Percentiles rank a stretch among this genome's conserved stretches.
Evolutionary conservation across 2,888 invertebrate species (phyloP).

Genomic region (Antheraea assamensis): DNA sequence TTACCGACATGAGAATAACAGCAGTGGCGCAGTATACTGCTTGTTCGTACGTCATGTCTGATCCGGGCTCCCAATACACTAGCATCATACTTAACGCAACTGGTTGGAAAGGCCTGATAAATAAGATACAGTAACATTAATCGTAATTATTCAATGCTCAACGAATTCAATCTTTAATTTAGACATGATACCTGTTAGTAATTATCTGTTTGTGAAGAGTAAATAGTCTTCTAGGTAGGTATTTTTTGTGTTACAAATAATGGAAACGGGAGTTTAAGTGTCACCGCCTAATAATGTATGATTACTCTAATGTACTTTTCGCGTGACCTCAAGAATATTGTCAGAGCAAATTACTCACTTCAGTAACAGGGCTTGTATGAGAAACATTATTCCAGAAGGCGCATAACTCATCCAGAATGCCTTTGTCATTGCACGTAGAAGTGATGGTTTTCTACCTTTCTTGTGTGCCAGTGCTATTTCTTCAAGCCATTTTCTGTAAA

Average conservation of each 20-base stretch:
- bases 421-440: constrained; percentile 84
- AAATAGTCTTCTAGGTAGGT: background rate
- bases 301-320: background rate
- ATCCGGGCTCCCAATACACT: constrained; percentile 83
- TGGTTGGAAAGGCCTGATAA: constrained; percentile 84
- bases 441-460: constrained; percentile 82
- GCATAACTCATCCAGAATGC: constrained; percentile 87
- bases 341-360: constrained; percentile 56
- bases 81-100: constrained; percentile 85
- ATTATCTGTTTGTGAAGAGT: too few species aligned
- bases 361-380: constrained; percentile 80
- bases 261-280: background rate
- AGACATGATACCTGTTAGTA: too few species aligned
- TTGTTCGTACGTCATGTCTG: constrained; percentile 75
- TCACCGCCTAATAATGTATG: background rate
- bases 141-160: background rate
- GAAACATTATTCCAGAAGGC: constrained; percentile 83
- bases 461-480: constrained; percentile 82
- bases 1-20: constrained; percentile 79
- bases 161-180: background rate
- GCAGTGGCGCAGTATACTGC: constrained; percentile 84
- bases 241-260: background rate
- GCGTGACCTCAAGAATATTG: constrained; percentile 1
- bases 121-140: background rate
- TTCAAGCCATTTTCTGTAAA: constrained; percentile 85